Percentiles rank a stretch among this genome's conserved stretches.
These are phyloP conservation scores for Leucophenga montana DNA, from an alignment of 2,888 invertebrate species.

Conservation along the genomic window DNA sequence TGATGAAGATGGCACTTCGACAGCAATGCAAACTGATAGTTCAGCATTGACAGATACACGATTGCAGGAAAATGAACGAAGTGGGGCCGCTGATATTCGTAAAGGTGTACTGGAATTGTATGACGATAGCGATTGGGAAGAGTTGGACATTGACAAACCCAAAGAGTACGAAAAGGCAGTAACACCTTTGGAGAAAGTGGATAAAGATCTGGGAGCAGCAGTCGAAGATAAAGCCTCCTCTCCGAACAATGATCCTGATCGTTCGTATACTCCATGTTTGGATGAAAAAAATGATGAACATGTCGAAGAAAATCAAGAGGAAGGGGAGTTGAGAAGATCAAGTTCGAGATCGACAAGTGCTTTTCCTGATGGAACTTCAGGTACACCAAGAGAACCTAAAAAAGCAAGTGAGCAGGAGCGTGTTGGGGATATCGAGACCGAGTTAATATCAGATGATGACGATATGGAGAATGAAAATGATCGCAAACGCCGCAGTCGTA, in stretches of 20 bases:
- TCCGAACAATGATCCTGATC: slow-evolving; percentile 76
- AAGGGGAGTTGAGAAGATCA: slow-evolving; percentile 11
- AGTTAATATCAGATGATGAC: slow-evolving; percentile 83
- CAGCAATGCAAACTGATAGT: slow-evolving; percentile 44
- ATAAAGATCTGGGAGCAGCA: slow-evolving; percentile 27
- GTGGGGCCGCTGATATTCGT: slow-evolving; percentile 49
- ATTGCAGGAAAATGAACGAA: slow-evolving; percentile 48
- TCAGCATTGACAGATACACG: slow-evolving; percentile 46
- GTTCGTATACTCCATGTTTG: slow-evolving; percentile 83
- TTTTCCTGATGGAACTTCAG: background rate
- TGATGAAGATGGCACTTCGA: slow-evolving; percentile 41
- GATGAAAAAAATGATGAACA: slow-evolving; percentile 76
- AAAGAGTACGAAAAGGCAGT: slow-evolving; percentile 52
- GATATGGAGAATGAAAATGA: slow-evolving; percentile 69
- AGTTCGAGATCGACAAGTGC: background rate
- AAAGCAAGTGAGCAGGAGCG: slow-evolving; percentile 31
- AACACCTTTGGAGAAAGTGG: slow-evolving; percentile 8
- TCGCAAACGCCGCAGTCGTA: slow-evolving; percentile 45
- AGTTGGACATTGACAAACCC: slow-evolving; percentile 69
- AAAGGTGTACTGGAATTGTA: slow-evolving; percentile 75
- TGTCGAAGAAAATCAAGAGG: background rate
- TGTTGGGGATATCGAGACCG: slow-evolving; percentile 76
- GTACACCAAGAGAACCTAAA: slow-evolving; percentile 10
- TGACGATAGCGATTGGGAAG: slow-evolving; percentile 75
- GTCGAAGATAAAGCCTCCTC: slow-evolving; percentile 34